These are phyloP conservation scores for Anguilla obscura DNA, from an alignment of 2,797 vertebrate genomes.

Conservation along the genomic window DNA sequence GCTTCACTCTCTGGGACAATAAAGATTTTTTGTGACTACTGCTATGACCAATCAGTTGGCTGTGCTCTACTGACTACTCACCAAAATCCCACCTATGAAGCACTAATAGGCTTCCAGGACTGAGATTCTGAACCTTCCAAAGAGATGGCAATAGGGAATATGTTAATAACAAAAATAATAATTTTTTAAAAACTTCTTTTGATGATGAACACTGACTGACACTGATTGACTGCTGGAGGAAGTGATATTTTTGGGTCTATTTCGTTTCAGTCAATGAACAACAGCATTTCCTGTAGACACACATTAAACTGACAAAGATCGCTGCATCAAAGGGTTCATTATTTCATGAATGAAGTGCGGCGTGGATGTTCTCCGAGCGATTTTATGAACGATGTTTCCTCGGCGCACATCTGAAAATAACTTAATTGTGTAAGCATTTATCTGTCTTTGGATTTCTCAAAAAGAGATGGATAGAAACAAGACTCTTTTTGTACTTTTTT, in stretches of 20 bases:
- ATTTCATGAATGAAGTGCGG: neutral
- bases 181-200: neutral
- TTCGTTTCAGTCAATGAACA: neutral
- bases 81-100: no score
- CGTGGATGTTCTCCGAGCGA: neutral
- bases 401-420: neutral
- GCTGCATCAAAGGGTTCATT: neutral
- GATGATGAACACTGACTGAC: neutral
- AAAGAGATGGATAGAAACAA: neutral
- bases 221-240: neutral
- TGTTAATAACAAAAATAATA: no score
- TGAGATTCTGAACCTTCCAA: neutral
- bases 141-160: neutral
- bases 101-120: no score
- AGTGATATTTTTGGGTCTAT: neutral
- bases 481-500: neutral
- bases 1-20: neutral
- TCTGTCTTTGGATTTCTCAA: neutral
- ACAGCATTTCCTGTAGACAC: neutral
- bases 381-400: neutral
- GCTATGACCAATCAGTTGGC: neutral
- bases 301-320: neutral
- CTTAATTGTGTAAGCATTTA: neutral
- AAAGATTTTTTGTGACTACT: neutral
- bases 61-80: neutral